Base-by-base conservation (phyloP, 1,140 invertebrate genomes). In the Maconellicoccus hirsutus region DNA sequence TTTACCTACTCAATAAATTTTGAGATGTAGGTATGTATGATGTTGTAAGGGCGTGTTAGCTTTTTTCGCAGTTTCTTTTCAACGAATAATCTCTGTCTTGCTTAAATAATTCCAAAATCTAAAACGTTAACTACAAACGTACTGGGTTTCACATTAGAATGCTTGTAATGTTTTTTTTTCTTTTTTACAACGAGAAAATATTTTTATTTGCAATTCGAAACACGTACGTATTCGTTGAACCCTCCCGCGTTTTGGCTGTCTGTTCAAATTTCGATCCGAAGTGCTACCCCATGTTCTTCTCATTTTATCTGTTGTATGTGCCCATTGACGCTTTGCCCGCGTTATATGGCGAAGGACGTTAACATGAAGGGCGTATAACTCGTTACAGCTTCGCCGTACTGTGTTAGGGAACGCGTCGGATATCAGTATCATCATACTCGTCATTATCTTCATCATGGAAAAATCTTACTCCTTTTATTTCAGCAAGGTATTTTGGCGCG, bases 241-340 rank as follows among this genome's bases (percentile, higher is more conserved):
- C 42, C 42, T 52, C 42, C 42, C 42, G 12, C 42, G 42, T 52
- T 52, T 52, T 16, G 16, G 42, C 16, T 52, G 42, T 52, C 42
- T 52, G 42, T 52, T 52, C 12, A 52, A 52, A 52, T 52, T 52
- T 52, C 42, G 42, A 52, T 52, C 42, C 42, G 42, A 52, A 52
- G 42, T 52, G 42, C 42, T 52, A 52, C 42, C 42, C n/a, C 42
- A 19, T 52, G 42, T 52, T 52, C 42, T 52, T 16, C n/a, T 3
- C 42, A 16, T 52, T 52, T 52, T 52, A 52, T 52, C 42, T 19
- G 42, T 52, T 52, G 42, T 52, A 52, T 19, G n/a, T 52, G 42
- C 42, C 42, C 16, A 19, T 52, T 52, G 42, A 52, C n/a, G 42
- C 42, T 52, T 16, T 16, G 29, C 12, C 29, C 29, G 29, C 29